phyloP scores from a whole-genome alignment of 2,113 vertebrate species.

The Taurulus bubalis region DNA sequence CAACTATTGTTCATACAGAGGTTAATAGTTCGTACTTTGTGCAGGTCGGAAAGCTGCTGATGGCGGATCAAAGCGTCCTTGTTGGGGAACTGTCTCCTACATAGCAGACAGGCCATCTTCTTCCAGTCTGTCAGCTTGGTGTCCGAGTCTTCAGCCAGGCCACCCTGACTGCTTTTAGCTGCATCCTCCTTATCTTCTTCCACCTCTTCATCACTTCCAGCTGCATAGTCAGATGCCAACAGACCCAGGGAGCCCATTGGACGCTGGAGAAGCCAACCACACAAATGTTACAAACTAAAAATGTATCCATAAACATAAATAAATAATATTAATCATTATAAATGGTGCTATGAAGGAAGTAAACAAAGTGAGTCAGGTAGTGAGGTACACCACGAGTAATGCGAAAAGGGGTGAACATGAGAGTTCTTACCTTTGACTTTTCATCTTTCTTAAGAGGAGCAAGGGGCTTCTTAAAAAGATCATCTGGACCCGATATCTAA shows the following conservation, averaged over 20 bases:
- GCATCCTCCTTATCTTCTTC: slow-evolving; percentile 92
- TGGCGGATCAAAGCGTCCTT: slow-evolving; percentile 95
- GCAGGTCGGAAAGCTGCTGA: slow-evolving; percentile 97
- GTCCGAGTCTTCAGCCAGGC: slow-evolving; percentile 84
- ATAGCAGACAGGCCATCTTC: slow-evolving; percentile 96
- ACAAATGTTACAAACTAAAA: background rate
- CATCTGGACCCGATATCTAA: slow-evolving; percentile 84
- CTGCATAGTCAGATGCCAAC: slow-evolving; percentile 94
- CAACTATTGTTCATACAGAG: background rate
- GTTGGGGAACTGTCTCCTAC: slow-evolving; percentile 96
- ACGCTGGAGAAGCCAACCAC: slow-evolving; percentile 80
- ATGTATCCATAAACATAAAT: background rate
- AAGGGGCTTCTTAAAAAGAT: slow-evolving; percentile 96
- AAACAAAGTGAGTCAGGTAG: background rate
- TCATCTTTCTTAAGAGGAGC: slow-evolving; percentile 91
- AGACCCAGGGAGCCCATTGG: slow-evolving; percentile 93
- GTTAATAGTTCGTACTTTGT: slow-evolving; percentile 86
- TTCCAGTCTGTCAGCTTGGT: slow-evolving; percentile 97
- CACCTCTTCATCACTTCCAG: slow-evolving; percentile 95
- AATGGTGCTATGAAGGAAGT: background rate
- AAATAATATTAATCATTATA: background rate
- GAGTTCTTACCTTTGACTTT: slow-evolving; percentile 83
- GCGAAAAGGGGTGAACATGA: background rate
- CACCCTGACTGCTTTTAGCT: slow-evolving; percentile 73
- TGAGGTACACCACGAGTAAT: background rate